Base-by-base conservation (phyloP, 2,888 invertebrate genomes). In the Eucriotettix oculatus region DNA sequence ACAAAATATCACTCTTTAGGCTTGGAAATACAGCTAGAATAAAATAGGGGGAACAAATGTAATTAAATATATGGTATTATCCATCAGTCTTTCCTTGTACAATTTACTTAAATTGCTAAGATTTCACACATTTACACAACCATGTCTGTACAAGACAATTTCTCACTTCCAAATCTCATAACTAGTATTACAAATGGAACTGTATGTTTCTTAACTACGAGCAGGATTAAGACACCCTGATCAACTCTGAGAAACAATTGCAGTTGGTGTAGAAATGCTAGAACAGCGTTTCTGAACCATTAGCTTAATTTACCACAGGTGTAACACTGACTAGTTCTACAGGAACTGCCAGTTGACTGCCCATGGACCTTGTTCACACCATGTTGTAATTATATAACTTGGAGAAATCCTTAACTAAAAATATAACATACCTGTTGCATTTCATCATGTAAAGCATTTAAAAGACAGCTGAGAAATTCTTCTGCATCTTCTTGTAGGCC, bases 401-500 rank as follows among this genome's bases (percentile, higher is more conserved):
- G 7, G 3, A 29, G 29, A 29, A 29, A 29, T 2, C 29, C 7
- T 5, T 5, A 29, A 29, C 2, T 2, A 2, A 29, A 29, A 29
- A 7, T 29, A 5, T 5, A 29, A 61, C 73, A 71, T 68, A 90
- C 88, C 79, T 93, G 91, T 3, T 92, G 79, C 93, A 97, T 95
- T 77, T 98, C 97, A 73, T 97, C 97, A 71, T 96, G 95, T 60
- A 97, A 81, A 41, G 90, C 90, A 75, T 96, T 97, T 40, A 98
- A 79, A 64, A 97, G 79, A 71, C 90, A 92, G 10, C 93, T 90
- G 1, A 97, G 80, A 75, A 97, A 96, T 72, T 98, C 97, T 73
- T 98, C 97, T 0, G 97, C 97, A 75, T 98, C 97, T 71, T 97
- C 96, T 73, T 97, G 97, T 17, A 91, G 79, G 0, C 94, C 96